Conservation (phyloP, 2,888 invertebrate species). For the Scotopteryx bipunctaria region DNA sequence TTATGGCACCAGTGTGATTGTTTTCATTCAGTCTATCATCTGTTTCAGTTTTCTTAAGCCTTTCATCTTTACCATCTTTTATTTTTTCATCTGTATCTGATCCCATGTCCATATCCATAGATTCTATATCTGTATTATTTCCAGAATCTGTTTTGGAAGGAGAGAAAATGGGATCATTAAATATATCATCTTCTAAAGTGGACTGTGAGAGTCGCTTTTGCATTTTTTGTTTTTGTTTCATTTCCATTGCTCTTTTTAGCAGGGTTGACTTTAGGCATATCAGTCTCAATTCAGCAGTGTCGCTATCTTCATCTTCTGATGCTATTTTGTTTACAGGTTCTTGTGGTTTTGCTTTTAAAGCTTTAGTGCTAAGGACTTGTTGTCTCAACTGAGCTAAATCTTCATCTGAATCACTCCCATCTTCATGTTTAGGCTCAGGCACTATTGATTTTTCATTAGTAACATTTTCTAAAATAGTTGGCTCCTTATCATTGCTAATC, state of each 20-base stretch:
- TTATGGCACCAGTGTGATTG: constrained; percentile 28
- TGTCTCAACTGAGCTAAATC: constrained; percentile 73
- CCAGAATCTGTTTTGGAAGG: constrained; percentile 51
- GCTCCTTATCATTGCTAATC: constrained; percentile 6
- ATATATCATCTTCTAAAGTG: constrained; percentile 58
- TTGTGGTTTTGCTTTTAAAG: constrained; percentile 44
- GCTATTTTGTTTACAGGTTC: constrained; percentile 35
- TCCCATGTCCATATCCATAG: constrained; percentile 80
- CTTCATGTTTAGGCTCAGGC: constrained; percentile 28
- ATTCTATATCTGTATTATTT: constrained; percentile 76
- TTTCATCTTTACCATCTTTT: constrained; percentile 50
- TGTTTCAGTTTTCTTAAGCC: constrained; percentile 26
- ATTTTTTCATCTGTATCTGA: constrained; percentile 71
- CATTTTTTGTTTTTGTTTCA: constrained; percentile 75
- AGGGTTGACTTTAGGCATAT: constrained; percentile 88
- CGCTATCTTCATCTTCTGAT: constrained; percentile 83
- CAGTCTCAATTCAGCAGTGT: constrained; percentile 84
- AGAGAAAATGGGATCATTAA: constrained; percentile 44
- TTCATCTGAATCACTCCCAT: constrained; percentile 69
- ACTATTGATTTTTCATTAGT: constrained; percentile 26
- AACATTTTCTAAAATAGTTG: constrained; percentile 7
- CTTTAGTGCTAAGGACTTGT: constrained; percentile 74
- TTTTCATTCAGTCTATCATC: constrained; percentile 24
- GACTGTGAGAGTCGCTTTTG: constrained; percentile 67
- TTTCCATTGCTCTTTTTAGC: constrained; percentile 85